Conservation (phyloP, 2,888 invertebrate genomes). For the Notodonta dromedarius region DNA sequence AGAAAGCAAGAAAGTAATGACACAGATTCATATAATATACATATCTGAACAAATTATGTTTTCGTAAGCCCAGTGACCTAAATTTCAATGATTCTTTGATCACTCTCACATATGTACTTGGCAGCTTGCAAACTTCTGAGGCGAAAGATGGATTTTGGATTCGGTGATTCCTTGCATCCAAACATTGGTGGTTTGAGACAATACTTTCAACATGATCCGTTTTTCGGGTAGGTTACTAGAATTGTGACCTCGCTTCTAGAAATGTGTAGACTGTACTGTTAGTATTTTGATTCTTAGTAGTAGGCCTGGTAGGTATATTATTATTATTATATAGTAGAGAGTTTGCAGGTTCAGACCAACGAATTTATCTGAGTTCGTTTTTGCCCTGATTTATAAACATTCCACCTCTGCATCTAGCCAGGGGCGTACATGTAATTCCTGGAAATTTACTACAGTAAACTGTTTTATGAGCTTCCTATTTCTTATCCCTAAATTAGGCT, state of each 20-base stretch:
- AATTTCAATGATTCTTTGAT: conserved; percentile 40
- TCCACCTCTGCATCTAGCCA: too few species aligned
- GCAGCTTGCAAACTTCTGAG: conserved; percentile 49
- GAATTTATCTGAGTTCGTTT: too few species aligned
- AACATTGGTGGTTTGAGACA: conserved; percentile 67
- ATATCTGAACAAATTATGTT: conserved; percentile 62
- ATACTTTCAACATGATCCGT: conserved; percentile 66
- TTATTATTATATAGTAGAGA: too few species aligned
- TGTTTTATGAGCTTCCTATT: too few species aligned
- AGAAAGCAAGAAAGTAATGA: conserved; percentile 51
- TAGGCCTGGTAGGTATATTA: too few species aligned
- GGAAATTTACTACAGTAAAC: too few species aligned
- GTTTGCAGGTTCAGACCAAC: too few species aligned
- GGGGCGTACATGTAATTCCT: too few species aligned
- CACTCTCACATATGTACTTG: conserved; percentile 49
- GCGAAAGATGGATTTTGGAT: conserved; percentile 74
- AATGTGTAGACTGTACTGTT: too few species aligned
- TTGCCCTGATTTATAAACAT: too few species aligned
- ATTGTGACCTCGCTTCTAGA: background rate
- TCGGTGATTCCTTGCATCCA: conserved; percentile 72
- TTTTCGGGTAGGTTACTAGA: conserved; percentile 62
- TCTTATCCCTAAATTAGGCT: too few species aligned
- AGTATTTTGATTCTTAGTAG: too few species aligned
- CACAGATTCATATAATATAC: conserved; percentile 52
- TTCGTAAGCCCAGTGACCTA: conserved; percentile 55